Base-by-base conservation (phyloP, 1,140 invertebrate species). In the Harpegnathos saltator region DNA sequence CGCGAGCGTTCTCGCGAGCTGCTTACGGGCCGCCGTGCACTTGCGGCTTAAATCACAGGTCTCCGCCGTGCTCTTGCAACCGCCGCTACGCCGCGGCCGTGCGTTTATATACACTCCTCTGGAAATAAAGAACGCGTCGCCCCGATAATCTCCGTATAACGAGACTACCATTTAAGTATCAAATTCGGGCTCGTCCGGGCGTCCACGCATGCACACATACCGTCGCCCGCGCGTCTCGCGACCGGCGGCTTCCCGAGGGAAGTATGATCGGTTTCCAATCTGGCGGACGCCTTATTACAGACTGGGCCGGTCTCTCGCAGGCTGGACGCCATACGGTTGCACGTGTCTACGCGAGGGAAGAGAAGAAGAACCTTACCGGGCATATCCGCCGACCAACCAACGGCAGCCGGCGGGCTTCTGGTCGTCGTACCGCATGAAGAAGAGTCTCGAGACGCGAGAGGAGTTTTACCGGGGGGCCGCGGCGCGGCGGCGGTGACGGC, bases 201-300 rank as follows among this genome's bases (percentile, higher is more conserved):
- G 61, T 38, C n/a, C 56, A 48, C 24, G 19, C 38, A 44, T 11
- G 11, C 38, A 44, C 38, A 9, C 3, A 44, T 9, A 7, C 33
- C 1, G n/a, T n/a, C n/a, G n/a, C n/a, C 22, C 66, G 7, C 17
- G 7, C 26, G 14, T 58, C 75, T 26, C 44, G 44, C 2, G 9
- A 3, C n/a, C 65, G 29, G 33, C 52, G 65, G 17, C 48, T 75
- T 81, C 75, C 72, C 78, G 17, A 72, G 83, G 52, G 72, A 68
- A 65, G 44, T 62, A 50, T 75, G 88, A 89, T 89, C 87, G 87
- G 72, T 87, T 89, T 89, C 87, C 88, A 89, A 89, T 89, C 87
- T 87, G 85, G 78, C 82, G 82, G 82, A 89, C 17, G 69, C 68
- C 74, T 89, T 89, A 89, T 89, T 89, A 89, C 74, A 85, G 87